A percentile compares a stretch with the other conserved stretches of the same genome.
Conservation (phyloP, 2,113 vertebrate species). For the Aramus guarauna region DNA sequence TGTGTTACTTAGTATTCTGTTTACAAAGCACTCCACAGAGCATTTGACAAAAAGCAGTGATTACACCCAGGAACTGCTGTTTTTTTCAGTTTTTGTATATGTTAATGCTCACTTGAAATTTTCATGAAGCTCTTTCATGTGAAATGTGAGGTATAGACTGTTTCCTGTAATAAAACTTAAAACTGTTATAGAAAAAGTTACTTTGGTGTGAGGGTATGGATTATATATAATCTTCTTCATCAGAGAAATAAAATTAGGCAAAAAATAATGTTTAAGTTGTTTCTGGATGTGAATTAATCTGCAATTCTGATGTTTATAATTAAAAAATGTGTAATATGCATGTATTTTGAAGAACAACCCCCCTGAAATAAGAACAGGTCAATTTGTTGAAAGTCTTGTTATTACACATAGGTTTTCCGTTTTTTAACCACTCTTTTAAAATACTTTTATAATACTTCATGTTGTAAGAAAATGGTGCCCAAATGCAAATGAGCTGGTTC, state of each 20-base stretch:
- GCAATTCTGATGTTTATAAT: background rate
- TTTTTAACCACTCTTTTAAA: background rate
- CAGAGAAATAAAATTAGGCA: background rate
- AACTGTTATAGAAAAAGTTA: background rate
- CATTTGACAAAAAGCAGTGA: background rate
- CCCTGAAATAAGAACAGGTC: background rate
- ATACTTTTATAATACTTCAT: background rate
- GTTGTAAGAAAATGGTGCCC: background rate
- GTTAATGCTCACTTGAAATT: background rate
- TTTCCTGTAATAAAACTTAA: background rate
- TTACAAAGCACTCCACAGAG: background rate
- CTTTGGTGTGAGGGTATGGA: background rate
- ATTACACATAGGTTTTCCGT: background rate
- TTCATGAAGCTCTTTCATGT: background rate
- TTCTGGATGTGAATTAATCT: background rate
- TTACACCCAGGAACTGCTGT: background rate
- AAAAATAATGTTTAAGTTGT: background rate
- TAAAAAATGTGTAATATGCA: background rate
- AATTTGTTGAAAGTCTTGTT: background rate
- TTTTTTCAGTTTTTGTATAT: background rate
- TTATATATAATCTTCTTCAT: background rate
- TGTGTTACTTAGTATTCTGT: background rate
- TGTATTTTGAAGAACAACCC: background rate
- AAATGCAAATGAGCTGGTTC: background rate
- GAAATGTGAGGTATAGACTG: background rate